Evolutionary conservation across 2,113 vertebrate genomes (phyloP).

Genomic region (Fulica atra): DNA sequence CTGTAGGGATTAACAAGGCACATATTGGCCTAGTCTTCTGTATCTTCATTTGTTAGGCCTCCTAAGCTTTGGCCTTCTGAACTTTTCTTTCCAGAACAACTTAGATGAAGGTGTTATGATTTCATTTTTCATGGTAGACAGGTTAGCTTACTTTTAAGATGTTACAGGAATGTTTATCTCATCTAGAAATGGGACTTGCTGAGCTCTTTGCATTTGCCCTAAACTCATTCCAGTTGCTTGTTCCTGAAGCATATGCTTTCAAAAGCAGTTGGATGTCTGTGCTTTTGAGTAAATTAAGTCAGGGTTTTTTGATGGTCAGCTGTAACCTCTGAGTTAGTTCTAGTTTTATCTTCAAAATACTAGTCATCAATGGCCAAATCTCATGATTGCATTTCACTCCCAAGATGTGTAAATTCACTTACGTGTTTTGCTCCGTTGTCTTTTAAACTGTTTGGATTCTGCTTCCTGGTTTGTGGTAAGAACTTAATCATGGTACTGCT

Average conservation of each 20-base stretch:
- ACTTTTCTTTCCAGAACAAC: not conserved
- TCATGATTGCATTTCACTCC: not conserved
- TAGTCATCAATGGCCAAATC: not conserved
- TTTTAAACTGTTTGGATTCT: not conserved
- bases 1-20: not conserved
- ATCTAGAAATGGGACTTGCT: not conserved
- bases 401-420: not conserved
- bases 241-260: not conserved
- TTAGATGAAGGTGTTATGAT: not conserved
- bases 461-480: not conserved
- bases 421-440: not conserved
- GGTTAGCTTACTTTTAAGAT: not conserved
- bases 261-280: not conserved
- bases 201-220: not conserved
- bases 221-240: not conserved
- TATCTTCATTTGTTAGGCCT: not conserved
- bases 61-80: not conserved
- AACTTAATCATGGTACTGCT: not conserved
- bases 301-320: not conserved
- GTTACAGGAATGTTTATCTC: not conserved
- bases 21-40: not conserved
- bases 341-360: not conserved
- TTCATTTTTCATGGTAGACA: not conserved
- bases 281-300: not conserved
- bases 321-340: not conserved